Conservation (phyloP, 1,140 invertebrate species). For the Brachionus manjavacas region DNA sequence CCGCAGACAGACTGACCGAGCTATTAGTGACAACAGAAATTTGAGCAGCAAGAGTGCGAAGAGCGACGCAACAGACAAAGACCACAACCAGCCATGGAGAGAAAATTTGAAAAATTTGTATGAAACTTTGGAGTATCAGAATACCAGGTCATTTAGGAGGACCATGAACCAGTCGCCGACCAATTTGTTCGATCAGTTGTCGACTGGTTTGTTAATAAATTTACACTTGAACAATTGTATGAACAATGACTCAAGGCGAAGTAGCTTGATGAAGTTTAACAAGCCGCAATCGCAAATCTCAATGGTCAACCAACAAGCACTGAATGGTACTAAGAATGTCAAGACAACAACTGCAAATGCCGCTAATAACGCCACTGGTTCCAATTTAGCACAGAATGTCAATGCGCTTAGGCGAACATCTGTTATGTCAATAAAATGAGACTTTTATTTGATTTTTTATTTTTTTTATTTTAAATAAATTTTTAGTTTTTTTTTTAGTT, state of each 20-base stretch:
- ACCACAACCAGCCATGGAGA: neutral
- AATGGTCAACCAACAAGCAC: neutral
- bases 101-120: conserved; percentile 25
- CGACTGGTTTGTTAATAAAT: conserved; percentile 17
- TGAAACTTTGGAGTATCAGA: conserved; percentile 13
- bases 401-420: neutral
- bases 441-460: neutral
- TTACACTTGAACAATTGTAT: conserved; percentile 18
- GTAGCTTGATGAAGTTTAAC: neutral
- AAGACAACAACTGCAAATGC: neutral
- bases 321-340: neutral
- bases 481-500: neutral
- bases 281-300: neutral
- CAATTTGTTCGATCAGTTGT: conserved; percentile 21
- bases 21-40: neutral
- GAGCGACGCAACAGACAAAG: neutral
- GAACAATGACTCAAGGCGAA: neutral
- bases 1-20: neutral
- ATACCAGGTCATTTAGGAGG: neutral
- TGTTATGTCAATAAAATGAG: neutral
- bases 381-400: neutral
- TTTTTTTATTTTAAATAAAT: neutral
- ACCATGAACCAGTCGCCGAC: neutral
- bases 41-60: neutral
- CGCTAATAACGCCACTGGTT: neutral